phyloP scores from a whole-genome alignment of 2,113 vertebrate species.

The Cololabis saira region DNA sequence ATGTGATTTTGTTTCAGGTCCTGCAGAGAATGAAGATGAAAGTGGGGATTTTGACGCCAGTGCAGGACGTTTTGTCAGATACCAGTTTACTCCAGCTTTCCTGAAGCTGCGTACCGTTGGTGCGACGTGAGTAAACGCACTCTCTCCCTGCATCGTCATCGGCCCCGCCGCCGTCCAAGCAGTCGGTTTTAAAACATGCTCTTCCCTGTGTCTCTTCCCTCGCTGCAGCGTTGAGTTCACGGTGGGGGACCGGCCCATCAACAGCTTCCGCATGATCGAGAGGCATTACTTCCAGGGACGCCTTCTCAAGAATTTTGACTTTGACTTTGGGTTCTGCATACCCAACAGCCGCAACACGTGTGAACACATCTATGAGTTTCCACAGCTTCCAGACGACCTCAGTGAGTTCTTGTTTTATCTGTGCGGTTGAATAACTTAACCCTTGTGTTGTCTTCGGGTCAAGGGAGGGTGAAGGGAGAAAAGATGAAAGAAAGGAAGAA shows the following conservation, averaged over 20 bases:
- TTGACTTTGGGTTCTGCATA: slow-evolving; percentile 99
- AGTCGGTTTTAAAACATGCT: background rate
- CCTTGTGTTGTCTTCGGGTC: too few species aligned
- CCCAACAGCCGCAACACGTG: slow-evolving; percentile 97
- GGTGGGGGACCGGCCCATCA: slow-evolving; percentile 93
- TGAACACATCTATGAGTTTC: slow-evolving; percentile 99
- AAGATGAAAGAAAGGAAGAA: too few species aligned
- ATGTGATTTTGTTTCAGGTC: slow-evolving; percentile 75
- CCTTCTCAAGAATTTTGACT: slow-evolving; percentile 98
- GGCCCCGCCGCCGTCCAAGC: background rate
- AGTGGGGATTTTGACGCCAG: slow-evolving; percentile 85
- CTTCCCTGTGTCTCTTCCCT: slow-evolving; percentile 6
- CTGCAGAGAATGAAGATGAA: slow-evolving; percentile 85
- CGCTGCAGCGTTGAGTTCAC: slow-evolving; percentile 94
- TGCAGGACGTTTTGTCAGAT: slow-evolving; percentile 95
- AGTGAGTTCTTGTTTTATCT: slow-evolving; percentile 83
- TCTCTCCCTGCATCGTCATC: background rate
- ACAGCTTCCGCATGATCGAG: slow-evolving; percentile 98
- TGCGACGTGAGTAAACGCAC: slow-evolving; percentile 89
- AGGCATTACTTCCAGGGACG: slow-evolving; percentile 96
- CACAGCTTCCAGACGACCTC: slow-evolving; percentile 94
- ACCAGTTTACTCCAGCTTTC: slow-evolving; percentile 98
- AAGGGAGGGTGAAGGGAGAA: too few species aligned
- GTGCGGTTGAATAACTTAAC: background rate
- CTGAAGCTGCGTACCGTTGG: slow-evolving; percentile 94